Evolutionary conservation across 2,113 vertebrate genomes (phyloP).

Genomic region (Platichthys stellatus): DNA sequence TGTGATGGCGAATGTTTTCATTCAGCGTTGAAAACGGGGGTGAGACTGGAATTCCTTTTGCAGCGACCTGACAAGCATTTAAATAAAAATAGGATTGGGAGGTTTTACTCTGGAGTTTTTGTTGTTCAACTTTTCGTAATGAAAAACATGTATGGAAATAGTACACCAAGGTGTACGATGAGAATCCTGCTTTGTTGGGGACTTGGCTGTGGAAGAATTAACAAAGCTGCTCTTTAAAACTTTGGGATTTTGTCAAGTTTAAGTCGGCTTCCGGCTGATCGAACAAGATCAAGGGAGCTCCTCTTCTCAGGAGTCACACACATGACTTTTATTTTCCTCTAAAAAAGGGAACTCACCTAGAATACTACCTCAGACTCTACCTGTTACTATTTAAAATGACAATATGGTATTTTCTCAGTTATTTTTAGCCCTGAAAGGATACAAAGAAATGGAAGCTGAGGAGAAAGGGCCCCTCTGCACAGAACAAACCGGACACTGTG

Average conservation of each 20-base stretch:
- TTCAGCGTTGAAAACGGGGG: constrained; percentile 30
- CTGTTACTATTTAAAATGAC: constrained; percentile 3
- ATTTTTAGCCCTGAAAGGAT: constrained; percentile 15
- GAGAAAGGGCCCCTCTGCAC: constrained; percentile 39
- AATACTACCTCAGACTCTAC: constrained; percentile 27
- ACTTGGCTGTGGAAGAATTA: constrained; percentile 46
- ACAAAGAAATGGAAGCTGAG: constrained; percentile 22
- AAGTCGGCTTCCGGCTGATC: constrained; percentile 22
- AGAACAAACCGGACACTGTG: constrained; percentile 28
- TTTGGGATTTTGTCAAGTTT: constrained; percentile 32
- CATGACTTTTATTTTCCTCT: constrained; percentile 49
- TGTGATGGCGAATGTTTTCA: constrained; percentile 49
- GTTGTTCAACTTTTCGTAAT: constrained; percentile 31
- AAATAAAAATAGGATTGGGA: constrained; percentile 33
- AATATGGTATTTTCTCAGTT: background rate
- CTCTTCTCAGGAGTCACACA: constrained; percentile 26
- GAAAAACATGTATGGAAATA: constrained; percentile 40
- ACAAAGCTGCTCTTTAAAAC: constrained; percentile 23
- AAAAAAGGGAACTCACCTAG: constrained; percentile 20
- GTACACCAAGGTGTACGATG: constrained; percentile 3
- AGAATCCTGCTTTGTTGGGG: constrained; percentile 19
- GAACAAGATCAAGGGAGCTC: constrained; percentile 1
- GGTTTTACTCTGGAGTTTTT: constrained; percentile 41
- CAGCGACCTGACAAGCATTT: constrained; percentile 50
- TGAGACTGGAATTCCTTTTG: constrained; percentile 4